Evolutionary conservation across 1,140 invertebrate species (phyloP), one percentile per base, ranked within the genome.

Genomic region (Coelopa frigida): DNA sequence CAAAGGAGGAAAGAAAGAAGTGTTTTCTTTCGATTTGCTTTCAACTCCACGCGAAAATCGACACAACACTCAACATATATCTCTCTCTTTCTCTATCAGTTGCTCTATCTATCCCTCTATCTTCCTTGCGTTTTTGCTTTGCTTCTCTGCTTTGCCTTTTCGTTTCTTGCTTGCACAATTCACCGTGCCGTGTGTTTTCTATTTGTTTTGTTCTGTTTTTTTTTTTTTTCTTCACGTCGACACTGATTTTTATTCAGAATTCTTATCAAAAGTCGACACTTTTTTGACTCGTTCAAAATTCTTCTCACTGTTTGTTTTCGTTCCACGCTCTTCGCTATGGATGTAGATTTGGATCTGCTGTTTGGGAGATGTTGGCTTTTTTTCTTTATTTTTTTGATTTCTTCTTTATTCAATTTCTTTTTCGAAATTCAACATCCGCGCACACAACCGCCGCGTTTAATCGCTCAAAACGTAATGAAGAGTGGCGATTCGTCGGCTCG

Each of bases 21-120:
- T n/a, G n/a, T n/a, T 43, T 43, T 43, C 23, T 43, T 32, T n/a
- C 41, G 41, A 32, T 43, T 43, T 43, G 12, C 31, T 27, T 42
- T 32, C 22, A 32, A n/a, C 22, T 27, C 31, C 41, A 27, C 24
- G 21, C 38, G 3, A n/a, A n/a, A n/a, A n/a, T 6, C 7, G 18
- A 15, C 22, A 26, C 7, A 38, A n/a, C 15, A 42, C 14, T 18
- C 12, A 7, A 42, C 27, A 43, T 15, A 21, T 29, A 12, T 21
- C 41, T 17, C 27, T 43, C 41, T 26, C 41, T 43, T 39, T 27
- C 29, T 14, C n/a, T n/a, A n/a, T n/a, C n/a, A n/a, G n/a, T n/a
- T n/a, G n/a, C n/a, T n/a, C n/a, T n/a, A n/a, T n/a, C n/a, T n/a
- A n/a, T n/a, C 41, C 27, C 40, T 42, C 41, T 32, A 26, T 15